phyloP scores from a whole-genome alignment of 2,113 vertebrate species.

The Telmatochromis bifrenatus region DNA sequence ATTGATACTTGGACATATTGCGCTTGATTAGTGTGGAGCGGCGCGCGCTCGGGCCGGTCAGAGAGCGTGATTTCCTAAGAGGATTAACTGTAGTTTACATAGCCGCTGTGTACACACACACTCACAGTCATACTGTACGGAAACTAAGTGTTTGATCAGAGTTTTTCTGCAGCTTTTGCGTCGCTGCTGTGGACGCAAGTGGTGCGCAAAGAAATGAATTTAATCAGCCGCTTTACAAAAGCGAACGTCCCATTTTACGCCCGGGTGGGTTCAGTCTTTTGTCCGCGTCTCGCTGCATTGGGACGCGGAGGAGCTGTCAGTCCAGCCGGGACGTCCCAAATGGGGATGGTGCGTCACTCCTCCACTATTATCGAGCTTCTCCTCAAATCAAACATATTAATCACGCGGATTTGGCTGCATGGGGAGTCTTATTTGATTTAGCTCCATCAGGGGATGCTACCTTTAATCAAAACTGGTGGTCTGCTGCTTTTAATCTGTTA shows the following conservation, averaged over 20 bases:
- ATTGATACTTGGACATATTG: not conserved
- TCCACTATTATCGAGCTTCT: not conserved
- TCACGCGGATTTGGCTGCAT: not conserved
- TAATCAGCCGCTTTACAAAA: not conserved
- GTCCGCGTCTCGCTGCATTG: constrained; percentile 10
- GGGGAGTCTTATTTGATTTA: not conserved
- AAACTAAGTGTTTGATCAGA: not conserved
- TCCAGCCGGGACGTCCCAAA: constrained; percentile 36
- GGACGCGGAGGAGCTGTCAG: not conserved
- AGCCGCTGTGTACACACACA: constrained; percentile 30
- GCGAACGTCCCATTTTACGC: not conserved
- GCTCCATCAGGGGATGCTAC: not conserved
- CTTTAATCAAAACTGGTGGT: not conserved
- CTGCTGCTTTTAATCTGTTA: not conserved
- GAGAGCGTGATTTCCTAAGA: constrained; percentile 71
- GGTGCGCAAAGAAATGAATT: not conserved
- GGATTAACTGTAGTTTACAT: constrained; percentile 62
- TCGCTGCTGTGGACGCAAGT: not conserved
- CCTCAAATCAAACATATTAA: not conserved
- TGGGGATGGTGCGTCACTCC: not conserved
- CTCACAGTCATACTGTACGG: not conserved
- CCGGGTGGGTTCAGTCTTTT: constrained; percentile 6
- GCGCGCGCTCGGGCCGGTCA: constrained; percentile 10
- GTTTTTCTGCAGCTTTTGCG: not conserved
- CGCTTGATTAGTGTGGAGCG: not conserved